Conservation (phyloP, 2,888 invertebrate genomes). For the Lathronympha strigana region DNA sequence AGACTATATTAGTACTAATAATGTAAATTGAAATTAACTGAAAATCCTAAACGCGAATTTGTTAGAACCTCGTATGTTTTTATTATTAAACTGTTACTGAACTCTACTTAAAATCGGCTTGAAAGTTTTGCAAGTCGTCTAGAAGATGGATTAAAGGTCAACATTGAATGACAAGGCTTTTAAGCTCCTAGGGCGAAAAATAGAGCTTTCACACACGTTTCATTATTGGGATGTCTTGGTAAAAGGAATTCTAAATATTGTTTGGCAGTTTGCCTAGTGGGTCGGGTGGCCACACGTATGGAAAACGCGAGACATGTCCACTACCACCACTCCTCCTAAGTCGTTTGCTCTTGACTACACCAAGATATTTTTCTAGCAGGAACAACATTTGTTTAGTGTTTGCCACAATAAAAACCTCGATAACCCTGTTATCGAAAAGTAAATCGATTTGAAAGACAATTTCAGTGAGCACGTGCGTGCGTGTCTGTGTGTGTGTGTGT, state of each 20-base stretch:
- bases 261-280: constrained; percentile 32
- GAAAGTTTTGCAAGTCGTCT: constrained; percentile 22
- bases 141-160: constrained; percentile 22
- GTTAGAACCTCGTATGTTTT: not conserved
- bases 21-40: too few relatives aligned
- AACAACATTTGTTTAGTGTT: too few relatives aligned
- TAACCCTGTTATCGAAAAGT: too few relatives aligned
- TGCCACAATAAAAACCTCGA: too few relatives aligned
- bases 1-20: too few relatives aligned
- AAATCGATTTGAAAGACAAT: too few relatives aligned
- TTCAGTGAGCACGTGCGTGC: too few relatives aligned
- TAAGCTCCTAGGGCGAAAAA: constrained; percentile 20
- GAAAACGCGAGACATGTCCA: not conserved
- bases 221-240: constrained; percentile 1
- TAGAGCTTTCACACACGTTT: constrained; percentile 18
- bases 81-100: not conserved
- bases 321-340: too few relatives aligned
- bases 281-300: constrained; percentile 7
- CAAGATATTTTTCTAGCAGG: too few relatives aligned
- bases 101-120: not conserved
- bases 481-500: too few relatives aligned
- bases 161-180: constrained; percentile 26
- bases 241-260: constrained; percentile 28
- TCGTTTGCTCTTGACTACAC: too few relatives aligned
- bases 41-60: too few relatives aligned